These are phyloP conservation scores for Drosophila algonquin DNA, from an alignment of 2,888 invertebrate genomes.

Conservation along the genomic window DNA sequence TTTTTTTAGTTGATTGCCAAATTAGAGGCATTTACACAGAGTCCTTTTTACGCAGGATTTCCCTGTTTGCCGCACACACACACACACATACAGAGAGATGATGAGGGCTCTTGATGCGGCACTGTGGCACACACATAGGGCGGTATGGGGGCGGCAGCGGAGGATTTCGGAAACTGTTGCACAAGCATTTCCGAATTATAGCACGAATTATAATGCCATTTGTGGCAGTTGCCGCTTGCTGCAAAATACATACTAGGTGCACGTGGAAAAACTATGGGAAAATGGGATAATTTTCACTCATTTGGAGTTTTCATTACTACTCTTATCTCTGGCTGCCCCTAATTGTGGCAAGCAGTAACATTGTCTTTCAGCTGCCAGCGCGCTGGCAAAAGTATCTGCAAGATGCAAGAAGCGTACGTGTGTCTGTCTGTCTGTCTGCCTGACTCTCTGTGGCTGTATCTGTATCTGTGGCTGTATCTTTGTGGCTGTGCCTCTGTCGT, in stretches of 20 bases:
- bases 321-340: constrained; percentile 43
- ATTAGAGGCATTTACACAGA: constrained; percentile 66
- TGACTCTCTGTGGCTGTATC: constrained; percentile 6
- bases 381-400: constrained; percentile 58
- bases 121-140: background rate
- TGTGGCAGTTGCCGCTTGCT: constrained; percentile 12
- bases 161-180: constrained; percentile 18
- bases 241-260: background rate
- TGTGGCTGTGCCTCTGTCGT: constrained; percentile 3
- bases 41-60: constrained; percentile 68
- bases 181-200: constrained; percentile 50
- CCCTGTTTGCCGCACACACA: constrained; percentile 36
- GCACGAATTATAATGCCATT: constrained; percentile 64
- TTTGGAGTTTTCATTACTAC: constrained; percentile 52
- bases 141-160: background rate
- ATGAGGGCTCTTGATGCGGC: constrained; percentile 31
- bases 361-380: constrained; percentile 33
- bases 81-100: constrained; percentile 1
- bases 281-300: constrained; percentile 48
- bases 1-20: constrained; percentile 67
- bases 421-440: background rate
- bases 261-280: constrained; percentile 46
- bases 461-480: constrained; percentile 19
- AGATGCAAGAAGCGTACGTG: constrained; percentile 49
- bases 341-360: constrained; percentile 57